A percentile compares a stretch with the other conserved stretches of the same genome.
These are phyloP conservation scores for Acrobeloides nanus DNA, from an alignment of 2,888 invertebrate species.

Conservation along the genomic window DNA sequence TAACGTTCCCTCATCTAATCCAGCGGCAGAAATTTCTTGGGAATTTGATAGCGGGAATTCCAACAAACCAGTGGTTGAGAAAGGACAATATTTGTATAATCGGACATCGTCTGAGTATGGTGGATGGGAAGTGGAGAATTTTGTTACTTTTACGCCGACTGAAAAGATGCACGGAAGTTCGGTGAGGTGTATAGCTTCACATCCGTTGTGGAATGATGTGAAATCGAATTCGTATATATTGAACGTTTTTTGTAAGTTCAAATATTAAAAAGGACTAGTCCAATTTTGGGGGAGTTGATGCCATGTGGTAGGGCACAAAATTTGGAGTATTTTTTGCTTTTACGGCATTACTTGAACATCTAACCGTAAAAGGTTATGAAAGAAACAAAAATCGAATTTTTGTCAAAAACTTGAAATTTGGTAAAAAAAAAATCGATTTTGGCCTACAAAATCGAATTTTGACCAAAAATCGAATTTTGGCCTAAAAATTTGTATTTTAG, in stretches of 20 bases:
- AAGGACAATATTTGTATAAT: conserved; percentile 15
- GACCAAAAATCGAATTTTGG: no score
- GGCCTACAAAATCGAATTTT: no score
- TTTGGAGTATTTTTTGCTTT: no score
- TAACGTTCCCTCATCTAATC: conserved; percentile 42
- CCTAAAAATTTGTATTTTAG: no score
- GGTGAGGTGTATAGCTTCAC: conserved; percentile 43
- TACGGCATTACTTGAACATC: no score
- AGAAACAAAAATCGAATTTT: no score
- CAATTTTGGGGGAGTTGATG: no score
- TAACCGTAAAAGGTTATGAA: no score
- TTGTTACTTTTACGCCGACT: conserved; percentile 42
- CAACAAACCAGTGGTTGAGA: conserved; percentile 7
- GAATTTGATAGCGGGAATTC: conserved; percentile 21
- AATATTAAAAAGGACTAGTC: background rate
- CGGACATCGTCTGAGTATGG: conserved; percentile 19
- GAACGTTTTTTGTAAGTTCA: conserved; percentile 41
- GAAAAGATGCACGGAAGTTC: conserved; percentile 41
- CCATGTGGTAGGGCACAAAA: no score
- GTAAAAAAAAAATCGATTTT: no score
- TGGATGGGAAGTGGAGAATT: conserved; percentile 34
- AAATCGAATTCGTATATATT: conserved; percentile 34
- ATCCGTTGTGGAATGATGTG: conserved; percentile 40
- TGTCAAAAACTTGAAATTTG: conserved; percentile 7
- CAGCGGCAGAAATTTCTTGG: conserved; percentile 41